Evolutionary conservation across 2,113 vertebrate species (phyloP).

Genomic region (Pluvianellus socialis): DNA sequence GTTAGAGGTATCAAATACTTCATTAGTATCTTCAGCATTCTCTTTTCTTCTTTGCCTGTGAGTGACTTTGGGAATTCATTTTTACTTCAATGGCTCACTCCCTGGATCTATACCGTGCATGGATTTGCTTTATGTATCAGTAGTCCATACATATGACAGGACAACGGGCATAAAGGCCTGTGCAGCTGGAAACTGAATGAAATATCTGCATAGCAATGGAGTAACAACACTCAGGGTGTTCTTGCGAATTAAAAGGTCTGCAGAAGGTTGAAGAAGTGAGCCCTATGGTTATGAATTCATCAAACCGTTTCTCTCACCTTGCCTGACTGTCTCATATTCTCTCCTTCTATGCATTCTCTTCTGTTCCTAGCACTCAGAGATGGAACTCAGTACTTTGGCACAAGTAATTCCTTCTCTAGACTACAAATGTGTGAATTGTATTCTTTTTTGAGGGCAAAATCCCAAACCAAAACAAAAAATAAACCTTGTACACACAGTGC

Average conservation of each 20-base stretch:
- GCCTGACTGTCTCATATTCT: neutral
- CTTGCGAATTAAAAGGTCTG: neutral
- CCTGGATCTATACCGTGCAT: neutral
- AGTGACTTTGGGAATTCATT: neutral
- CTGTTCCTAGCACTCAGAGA: neutral
- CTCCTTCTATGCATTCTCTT: neutral
- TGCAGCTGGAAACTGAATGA: neutral
- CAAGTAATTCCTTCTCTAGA: neutral
- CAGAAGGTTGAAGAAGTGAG: neutral
- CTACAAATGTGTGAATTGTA: accelerated
- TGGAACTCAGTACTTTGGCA: neutral
- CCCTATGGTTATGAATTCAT: neutral
- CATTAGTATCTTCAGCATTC: neutral
- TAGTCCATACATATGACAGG: neutral
- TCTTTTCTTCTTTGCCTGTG: neutral
- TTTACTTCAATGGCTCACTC: neutral
- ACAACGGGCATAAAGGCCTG: neutral
- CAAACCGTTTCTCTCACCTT: neutral
- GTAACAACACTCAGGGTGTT: neutral
- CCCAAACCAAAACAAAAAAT: neutral
- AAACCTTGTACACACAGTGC: neutral
- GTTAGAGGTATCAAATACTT: neutral
- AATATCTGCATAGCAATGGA: neutral
- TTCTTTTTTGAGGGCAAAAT: neutral
- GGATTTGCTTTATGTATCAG: neutral